Evolutionary conservation across 2,113 vertebrate species (phyloP).

Genomic region (Eupsittula cactorum): DNA sequence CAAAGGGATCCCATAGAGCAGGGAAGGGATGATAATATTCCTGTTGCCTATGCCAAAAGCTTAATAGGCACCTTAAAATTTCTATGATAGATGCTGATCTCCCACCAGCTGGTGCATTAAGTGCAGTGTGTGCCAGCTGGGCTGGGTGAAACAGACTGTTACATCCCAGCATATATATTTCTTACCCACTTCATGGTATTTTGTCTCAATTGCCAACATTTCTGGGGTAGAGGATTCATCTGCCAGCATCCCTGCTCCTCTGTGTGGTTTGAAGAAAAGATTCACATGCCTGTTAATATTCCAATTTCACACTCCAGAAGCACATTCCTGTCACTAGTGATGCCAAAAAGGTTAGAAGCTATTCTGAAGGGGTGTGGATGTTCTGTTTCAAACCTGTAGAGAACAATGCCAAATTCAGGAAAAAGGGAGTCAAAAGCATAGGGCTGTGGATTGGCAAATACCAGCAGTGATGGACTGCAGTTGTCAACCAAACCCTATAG

Average conservation of each 20-base stretch:
- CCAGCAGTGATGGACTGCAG: constrained; percentile 16
- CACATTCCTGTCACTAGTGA: neutral
- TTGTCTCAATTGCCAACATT: constrained; percentile 4
- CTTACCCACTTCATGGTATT: constrained; percentile 25
- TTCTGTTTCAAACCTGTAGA: neutral
- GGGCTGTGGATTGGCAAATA: neutral
- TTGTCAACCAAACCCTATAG: constrained; percentile 22
- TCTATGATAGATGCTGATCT: neutral
- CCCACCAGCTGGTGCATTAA: neutral
- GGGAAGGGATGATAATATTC: neutral
- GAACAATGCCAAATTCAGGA: neutral
- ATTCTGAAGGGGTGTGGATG: neutral
- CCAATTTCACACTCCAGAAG: neutral
- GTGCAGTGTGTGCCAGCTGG: neutral
- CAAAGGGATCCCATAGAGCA: neutral
- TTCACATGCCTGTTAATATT: neutral
- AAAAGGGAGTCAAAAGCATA: neutral
- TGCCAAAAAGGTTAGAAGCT: neutral
- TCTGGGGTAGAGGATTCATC: neutral
- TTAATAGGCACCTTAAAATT: constrained; percentile 11
- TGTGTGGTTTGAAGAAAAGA: neutral
- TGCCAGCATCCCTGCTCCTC: neutral
- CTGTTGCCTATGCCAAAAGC: neutral
- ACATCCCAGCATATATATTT: neutral
- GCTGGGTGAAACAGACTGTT: neutral